phyloP scores from a whole-genome alignment of 1,140 invertebrate species.

The Plectrocnemia conspersa region DNA sequence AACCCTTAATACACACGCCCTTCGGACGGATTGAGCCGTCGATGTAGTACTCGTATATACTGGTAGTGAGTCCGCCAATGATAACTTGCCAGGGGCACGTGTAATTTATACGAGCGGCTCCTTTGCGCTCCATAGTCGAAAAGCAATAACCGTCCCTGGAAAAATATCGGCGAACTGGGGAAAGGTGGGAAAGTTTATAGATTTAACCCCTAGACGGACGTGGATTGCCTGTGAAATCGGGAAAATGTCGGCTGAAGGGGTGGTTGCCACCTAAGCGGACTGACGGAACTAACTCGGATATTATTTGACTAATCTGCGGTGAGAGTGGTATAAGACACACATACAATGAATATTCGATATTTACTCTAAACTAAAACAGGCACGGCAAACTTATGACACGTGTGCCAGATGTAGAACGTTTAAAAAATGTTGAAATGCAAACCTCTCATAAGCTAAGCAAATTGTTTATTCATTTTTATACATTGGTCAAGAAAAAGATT shows the following conservation, averaged over 20 bases:
- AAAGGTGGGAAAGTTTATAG: slow-evolving; percentile 32
- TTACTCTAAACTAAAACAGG: no score
- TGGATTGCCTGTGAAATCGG: slow-evolving; percentile 23
- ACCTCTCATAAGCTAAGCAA: no score
- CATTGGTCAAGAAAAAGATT: no score
- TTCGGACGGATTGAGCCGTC: slow-evolving; percentile 3
- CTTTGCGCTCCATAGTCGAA: slow-evolving; percentile 25
- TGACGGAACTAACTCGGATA: slow-evolving; percentile 25
- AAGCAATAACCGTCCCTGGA: slow-evolving; percentile 36
- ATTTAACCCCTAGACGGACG: slow-evolving; percentile 35
- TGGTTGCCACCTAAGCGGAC: slow-evolving; percentile 25
- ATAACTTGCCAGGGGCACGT: slow-evolving; percentile 26
- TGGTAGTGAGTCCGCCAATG: slow-evolving; percentile 3
- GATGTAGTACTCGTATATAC: background rate
- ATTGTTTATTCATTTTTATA: no score
- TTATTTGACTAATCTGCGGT: slow-evolving; percentile 34
- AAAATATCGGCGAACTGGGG: slow-evolving; percentile 33
- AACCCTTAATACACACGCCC: slow-evolving; percentile 6
- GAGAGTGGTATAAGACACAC: no score
- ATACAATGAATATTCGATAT: no score
- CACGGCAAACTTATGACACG: no score
- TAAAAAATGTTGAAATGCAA: no score
- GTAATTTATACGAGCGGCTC: slow-evolving; percentile 33
- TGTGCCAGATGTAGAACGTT: no score
- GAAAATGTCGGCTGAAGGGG: background rate